Evolutionary conservation across 2,797 vertebrate genomes (phyloP).

Genomic region (Halcyon smyrnensis): DNA sequence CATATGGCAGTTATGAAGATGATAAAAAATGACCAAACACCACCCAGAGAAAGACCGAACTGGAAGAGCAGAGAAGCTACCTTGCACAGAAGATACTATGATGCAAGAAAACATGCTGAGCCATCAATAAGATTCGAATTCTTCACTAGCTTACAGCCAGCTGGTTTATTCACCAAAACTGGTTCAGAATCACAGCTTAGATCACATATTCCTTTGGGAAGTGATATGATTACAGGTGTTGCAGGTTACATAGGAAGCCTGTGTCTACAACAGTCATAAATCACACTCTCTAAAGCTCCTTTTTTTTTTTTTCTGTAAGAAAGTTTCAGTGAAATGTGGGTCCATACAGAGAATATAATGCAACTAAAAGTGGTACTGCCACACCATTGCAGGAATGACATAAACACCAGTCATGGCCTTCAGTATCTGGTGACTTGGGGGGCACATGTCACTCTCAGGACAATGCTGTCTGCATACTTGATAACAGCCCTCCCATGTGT

Average conservation of each 20-base stretch:
- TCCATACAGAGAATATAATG: neutral
- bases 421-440: neutral
- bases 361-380: neutral
- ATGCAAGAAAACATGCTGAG: neutral
- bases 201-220: too few relatives aligned
- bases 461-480: too few relatives aligned
- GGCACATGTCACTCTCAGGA: neutral
- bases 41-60: neutral
- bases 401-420: neutral
- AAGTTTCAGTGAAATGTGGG: neutral
- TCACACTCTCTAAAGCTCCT: neutral
- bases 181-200: neutral
- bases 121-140: neutral
- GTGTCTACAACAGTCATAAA: neutral
- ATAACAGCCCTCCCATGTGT: neutral
- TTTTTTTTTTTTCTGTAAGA: neutral
- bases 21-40: neutral
- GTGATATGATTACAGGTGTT: neutral
- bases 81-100: neutral
- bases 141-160: neutral
- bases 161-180: neutral
- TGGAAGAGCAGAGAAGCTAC: neutral
- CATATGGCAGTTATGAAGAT: neutral
- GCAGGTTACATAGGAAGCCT: neutral
- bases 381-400: too few relatives aligned